These are phyloP conservation scores for Cepphus grylle DNA, from an alignment of 2,113 vertebrate genomes.

Conservation along the genomic window DNA sequence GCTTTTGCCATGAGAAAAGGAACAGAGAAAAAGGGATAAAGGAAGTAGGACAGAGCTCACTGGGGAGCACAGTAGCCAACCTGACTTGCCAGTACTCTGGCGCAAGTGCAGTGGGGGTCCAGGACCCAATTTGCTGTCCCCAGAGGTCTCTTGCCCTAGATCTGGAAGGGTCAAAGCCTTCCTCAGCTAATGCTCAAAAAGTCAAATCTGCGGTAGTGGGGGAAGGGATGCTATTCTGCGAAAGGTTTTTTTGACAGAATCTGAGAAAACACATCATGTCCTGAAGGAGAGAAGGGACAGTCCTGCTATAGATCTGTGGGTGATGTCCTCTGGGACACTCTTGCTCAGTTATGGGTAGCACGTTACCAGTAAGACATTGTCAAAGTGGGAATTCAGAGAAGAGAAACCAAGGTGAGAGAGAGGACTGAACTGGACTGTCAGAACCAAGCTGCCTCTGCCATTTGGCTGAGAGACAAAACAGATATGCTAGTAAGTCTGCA, in stretches of 20 bases:
- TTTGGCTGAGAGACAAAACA: background rate
- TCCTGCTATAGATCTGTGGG: background rate
- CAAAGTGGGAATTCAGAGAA: background rate
- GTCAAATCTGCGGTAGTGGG: rapidly evolving
- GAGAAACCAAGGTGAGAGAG: background rate
- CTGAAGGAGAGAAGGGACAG: background rate
- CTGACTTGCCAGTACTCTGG: background rate
- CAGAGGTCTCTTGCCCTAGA: background rate
- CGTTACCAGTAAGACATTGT: background rate
- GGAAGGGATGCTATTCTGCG: background rate
- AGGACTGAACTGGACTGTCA: background rate
- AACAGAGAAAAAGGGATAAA: background rate
- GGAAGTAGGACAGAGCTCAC: slow-evolving; percentile 25
- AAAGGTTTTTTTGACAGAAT: background rate
- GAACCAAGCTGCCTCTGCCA: background rate
- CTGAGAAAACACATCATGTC: background rate
- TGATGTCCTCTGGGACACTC: background rate
- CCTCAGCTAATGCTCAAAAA: background rate
- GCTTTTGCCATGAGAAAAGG: slow-evolving; percentile 14
- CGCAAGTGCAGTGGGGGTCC: background rate
- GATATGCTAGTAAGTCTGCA: background rate
- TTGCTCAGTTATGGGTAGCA: background rate
- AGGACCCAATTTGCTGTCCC: background rate
- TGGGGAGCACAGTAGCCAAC: slow-evolving; percentile 8
- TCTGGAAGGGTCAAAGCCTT: background rate